These are phyloP conservation scores for Bufo gargarizans DNA, from an alignment of 2,113 vertebrate species.

Conservation along the genomic window DNA sequence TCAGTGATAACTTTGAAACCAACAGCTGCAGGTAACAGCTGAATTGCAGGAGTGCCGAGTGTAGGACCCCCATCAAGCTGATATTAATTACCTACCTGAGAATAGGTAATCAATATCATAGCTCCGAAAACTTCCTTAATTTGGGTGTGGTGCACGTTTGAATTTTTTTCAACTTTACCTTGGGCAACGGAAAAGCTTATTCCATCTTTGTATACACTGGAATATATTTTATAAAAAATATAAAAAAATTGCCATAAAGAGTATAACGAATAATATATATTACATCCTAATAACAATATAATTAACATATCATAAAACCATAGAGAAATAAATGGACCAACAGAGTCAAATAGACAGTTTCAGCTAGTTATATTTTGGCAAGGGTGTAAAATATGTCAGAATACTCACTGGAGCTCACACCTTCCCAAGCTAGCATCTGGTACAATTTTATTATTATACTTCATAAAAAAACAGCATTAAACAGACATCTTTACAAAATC, in stretches of 20 bases:
- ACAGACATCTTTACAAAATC: conserved; percentile 31
- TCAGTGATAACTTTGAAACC: too few relatives aligned
- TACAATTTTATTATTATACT: conserved; percentile 33
- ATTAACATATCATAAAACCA: conserved; percentile 24
- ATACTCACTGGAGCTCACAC: conserved; percentile 28
- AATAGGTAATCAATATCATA: too few relatives aligned
- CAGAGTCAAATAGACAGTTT: conserved; percentile 3
- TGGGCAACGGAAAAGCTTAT: not conserved
- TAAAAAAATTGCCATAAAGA: not conserved
- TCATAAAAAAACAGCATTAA: conserved; percentile 38
- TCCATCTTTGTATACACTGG: not conserved
- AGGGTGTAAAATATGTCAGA: conserved; percentile 38
- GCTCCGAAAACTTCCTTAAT: not conserved
- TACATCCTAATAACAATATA: not conserved
- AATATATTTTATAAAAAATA: not conserved
- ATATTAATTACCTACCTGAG: too few relatives aligned
- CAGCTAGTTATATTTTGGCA: conserved; percentile 36
- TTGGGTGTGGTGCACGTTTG: not conserved
- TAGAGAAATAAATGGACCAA: conserved; percentile 1
- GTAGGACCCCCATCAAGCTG: too few relatives aligned
- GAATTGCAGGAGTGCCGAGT: too few relatives aligned
- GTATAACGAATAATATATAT: not conserved
- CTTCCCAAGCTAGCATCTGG: conserved; percentile 37
- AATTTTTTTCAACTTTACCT: not conserved
- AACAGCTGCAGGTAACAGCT: too few relatives aligned